A percentile compares a stretch with the other conserved stretches of the same genome.
Evolutionary conservation across 2,113 vertebrate genomes (phyloP).

Genomic region (Datnioides undecimradiatus): DNA sequence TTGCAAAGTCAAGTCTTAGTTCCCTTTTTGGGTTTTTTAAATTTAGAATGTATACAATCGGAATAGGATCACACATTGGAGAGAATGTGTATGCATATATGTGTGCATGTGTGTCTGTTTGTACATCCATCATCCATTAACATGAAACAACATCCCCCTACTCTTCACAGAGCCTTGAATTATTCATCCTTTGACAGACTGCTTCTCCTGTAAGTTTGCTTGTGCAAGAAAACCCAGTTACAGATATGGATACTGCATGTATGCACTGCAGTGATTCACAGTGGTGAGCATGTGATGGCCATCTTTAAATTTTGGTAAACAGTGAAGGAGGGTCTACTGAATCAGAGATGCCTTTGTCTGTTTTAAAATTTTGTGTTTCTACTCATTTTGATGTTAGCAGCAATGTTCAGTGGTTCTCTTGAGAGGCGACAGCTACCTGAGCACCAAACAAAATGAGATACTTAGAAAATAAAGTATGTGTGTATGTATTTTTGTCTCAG

Average conservation of each 20-base stretch:
- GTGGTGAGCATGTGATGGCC: not conserved
- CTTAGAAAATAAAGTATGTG: conserved; percentile 21
- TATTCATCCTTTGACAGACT: conserved; percentile 72
- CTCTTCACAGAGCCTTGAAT: conserved; percentile 60
- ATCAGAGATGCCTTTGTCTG: not conserved
- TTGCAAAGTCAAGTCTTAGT: not conserved
- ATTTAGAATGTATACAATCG: not conserved
- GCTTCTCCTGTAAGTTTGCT: conserved; percentile 47
- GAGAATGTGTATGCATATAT: not conserved
- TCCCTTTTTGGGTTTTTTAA: not conserved
- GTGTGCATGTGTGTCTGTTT: not conserved
- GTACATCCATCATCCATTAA: not conserved
- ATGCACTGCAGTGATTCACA: conserved; percentile 14
- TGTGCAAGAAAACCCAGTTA: conserved; percentile 41
- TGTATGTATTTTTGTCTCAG: conserved; percentile 64
- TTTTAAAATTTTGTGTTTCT: conserved; percentile 6
- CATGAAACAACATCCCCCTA: conserved; percentile 30
- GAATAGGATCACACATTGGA: not conserved
- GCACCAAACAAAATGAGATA: conserved; percentile 4
- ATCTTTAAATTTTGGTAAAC: conserved; percentile 6
- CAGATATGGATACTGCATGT: conserved; percentile 22
- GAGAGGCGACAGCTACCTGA: conserved; percentile 1
- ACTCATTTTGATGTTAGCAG: not conserved
- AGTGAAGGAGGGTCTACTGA: not conserved
- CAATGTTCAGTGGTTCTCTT: not conserved